phyloP scores from a whole-genome alignment of 2,113 vertebrate genomes.

The Meles meles region DNA sequence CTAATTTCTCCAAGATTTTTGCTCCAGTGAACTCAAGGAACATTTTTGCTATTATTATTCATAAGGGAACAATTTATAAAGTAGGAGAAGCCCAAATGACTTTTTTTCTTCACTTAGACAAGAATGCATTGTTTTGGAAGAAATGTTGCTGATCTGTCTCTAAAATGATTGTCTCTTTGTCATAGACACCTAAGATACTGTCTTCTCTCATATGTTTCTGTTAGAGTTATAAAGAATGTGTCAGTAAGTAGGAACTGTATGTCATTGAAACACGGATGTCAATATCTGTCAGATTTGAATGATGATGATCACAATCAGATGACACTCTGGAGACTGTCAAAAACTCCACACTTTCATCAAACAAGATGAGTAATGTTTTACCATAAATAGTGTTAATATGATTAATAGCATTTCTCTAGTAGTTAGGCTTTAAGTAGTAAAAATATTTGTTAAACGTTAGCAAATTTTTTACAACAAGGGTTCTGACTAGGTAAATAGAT shows the following conservation, averaged over 20 bases:
- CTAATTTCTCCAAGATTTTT: not conserved
- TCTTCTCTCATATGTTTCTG: not conserved
- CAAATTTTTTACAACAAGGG: not conserved
- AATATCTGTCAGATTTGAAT: conserved; percentile 15
- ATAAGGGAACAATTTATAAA: not conserved
- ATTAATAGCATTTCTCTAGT: conserved; percentile 48
- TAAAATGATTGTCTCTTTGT: not conserved
- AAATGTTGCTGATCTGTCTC: not conserved
- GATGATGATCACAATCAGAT: not conserved
- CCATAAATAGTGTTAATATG: conserved; percentile 33
- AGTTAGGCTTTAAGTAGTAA: not conserved
- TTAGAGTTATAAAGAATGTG: conserved; percentile 44
- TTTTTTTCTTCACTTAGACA: conserved; percentile 6
- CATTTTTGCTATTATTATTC: not conserved
- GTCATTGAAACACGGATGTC: conserved; percentile 12
- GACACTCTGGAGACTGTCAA: conserved; percentile 13
- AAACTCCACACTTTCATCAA: conserved; percentile 28
- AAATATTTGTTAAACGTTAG: not conserved
- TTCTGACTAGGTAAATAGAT: not conserved
- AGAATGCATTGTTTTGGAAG: not conserved
- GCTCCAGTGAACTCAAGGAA: not conserved
- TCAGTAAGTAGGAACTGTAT: not conserved
- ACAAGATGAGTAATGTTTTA: conserved; percentile 3
- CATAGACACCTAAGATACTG: not conserved
- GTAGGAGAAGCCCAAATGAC: not conserved